phyloP scores from a whole-genome alignment of 1,140 invertebrate species.

The Anagrus nilaparvatae region DNA sequence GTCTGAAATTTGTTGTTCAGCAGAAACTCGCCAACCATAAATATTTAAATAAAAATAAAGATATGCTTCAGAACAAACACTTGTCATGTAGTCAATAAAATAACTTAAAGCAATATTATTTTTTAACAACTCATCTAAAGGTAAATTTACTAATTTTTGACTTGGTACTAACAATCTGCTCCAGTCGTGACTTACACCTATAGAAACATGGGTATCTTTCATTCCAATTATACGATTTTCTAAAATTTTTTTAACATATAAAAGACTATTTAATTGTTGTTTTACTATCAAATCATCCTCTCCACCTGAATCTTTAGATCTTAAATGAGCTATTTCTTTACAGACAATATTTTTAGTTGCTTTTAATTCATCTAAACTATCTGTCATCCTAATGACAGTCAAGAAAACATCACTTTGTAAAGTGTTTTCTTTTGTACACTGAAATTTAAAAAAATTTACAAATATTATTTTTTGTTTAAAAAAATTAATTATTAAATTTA shows the following conservation, averaged over 20 bases:
- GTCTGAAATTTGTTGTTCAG: slow-evolving; percentile 64
- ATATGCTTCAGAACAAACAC: slow-evolving; percentile 61
- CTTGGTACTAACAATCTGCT: slow-evolving; percentile 45
- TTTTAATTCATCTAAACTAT: slow-evolving; percentile 68
- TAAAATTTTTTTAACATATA: slow-evolving; percentile 69
- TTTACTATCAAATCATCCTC: slow-evolving; percentile 75
- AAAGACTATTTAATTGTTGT: slow-evolving; percentile 79
- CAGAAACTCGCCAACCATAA: slow-evolving; percentile 69
- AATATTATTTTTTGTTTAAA: not conserved
- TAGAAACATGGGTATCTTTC: slow-evolving; percentile 43
- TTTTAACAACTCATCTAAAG: slow-evolving; percentile 67
- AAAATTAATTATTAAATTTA: slow-evolving; percentile 1
- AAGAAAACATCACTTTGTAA: slow-evolving; percentile 76
- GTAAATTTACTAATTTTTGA: slow-evolving; percentile 55
- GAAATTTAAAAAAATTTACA: slow-evolving; percentile 27
- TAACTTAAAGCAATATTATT: slow-evolving; percentile 71
- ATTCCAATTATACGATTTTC: slow-evolving; percentile 55
- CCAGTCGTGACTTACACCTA: slow-evolving; percentile 38
- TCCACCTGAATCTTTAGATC: slow-evolving; percentile 73
- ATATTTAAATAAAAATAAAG: slow-evolving; percentile 77
- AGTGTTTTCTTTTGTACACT: slow-evolving; percentile 66
- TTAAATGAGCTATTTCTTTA: slow-evolving; percentile 67
- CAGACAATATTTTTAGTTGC: slow-evolving; percentile 69
- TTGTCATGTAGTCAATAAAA: slow-evolving; percentile 73
- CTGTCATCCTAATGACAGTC: slow-evolving; percentile 65